Evolutionary conservation across 2,888 invertebrate genomes (phyloP).

Genomic region (Chaitophorus viminalis): DNA sequence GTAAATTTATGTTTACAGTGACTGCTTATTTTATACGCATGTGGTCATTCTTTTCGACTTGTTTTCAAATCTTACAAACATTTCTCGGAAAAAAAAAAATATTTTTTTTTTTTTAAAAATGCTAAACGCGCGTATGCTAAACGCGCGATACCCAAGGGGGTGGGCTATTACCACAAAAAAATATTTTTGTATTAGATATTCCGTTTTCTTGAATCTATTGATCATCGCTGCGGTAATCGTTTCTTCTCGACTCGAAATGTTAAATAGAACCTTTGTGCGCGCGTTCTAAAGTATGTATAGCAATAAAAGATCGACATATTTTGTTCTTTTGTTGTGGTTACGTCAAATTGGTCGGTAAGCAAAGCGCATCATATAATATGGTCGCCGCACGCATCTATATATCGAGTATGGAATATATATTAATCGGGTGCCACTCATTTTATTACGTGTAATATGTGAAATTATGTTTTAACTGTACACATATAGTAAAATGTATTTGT

Average conservation of each 20-base stretch:
- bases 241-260: background rate
- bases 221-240: background rate
- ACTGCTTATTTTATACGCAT: slow-evolving; percentile 1
- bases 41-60: background rate
- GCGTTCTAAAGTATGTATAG: background rate
- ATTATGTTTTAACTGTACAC: slow-evolving; percentile 18
- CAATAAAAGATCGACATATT: background rate
- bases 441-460: background rate
- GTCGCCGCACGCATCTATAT: background rate
- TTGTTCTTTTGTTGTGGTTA: background rate
- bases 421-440: background rate
- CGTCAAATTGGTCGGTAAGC: background rate
- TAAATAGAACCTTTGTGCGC: slow-evolving; percentile 20
- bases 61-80: background rate
- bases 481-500: background rate
- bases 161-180: background rate
- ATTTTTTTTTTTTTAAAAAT: background rate
- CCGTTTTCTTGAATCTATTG: background rate
- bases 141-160: background rate
- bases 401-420: background rate
- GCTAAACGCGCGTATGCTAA: background rate
- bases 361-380: too few relatives aligned
- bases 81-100: background rate
- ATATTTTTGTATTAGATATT: background rate
- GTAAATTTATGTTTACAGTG: background rate